Evolutionary conservation across 2,113 vertebrate genomes (phyloP).

Genomic region (Urocolius indicus): DNA sequence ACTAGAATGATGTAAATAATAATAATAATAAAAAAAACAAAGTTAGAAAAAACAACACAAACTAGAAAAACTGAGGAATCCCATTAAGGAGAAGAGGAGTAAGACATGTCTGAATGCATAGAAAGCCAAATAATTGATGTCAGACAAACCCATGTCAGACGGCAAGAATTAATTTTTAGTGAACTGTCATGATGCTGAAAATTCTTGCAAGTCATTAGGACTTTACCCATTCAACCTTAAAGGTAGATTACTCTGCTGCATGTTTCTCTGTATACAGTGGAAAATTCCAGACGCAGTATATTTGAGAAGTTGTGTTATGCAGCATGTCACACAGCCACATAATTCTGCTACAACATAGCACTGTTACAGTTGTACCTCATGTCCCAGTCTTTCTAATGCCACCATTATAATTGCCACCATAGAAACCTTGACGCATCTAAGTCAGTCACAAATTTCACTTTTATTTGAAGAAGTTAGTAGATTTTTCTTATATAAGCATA

Average conservation of each 20-base stretch:
- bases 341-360: not conserved
- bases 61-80: conserved; percentile 69
- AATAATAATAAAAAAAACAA: conserved; percentile 9
- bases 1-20: conserved; percentile 80
- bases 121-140: conserved; percentile 91
- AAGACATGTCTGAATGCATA: conserved; percentile 82
- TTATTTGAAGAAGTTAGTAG: not conserved
- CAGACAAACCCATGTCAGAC: conserved; percentile 97
- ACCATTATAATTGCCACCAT: not conserved
- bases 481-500: not conserved
- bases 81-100: conserved; percentile 59
- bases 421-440: not conserved
- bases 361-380: not conserved
- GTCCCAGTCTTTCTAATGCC: not conserved
- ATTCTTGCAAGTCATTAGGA: conserved; percentile 24
- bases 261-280: conserved; percentile 74
- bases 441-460: not conserved
- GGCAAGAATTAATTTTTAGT: conserved; percentile 80
- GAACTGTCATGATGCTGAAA: conserved; percentile 38
- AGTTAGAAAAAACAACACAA: conserved; percentile 43
- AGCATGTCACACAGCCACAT: not conserved
- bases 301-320: not conserved
- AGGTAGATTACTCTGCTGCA: conserved; percentile 83
- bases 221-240: conserved; percentile 24
- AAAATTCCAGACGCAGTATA: not conserved